Conservation (phyloP, 2,888 invertebrate genomes). For the Myopa testacea region DNA sequence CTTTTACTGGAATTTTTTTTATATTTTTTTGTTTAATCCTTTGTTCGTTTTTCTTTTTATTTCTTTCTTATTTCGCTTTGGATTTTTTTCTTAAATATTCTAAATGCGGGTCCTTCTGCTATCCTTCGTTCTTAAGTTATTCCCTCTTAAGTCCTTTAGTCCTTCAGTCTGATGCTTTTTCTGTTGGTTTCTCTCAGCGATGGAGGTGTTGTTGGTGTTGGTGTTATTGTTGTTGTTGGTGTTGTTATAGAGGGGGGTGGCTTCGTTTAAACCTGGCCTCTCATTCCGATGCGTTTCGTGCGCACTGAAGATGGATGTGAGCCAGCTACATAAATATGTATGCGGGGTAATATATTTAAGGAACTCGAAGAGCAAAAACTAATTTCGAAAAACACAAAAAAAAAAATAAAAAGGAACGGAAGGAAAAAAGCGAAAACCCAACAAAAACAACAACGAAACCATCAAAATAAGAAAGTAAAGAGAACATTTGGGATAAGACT, state of each 20-base stretch:
- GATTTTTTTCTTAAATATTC: neutral
- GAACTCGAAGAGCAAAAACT: conserved; percentile 62
- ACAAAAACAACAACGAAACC: conserved; percentile 33
- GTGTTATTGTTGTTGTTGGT: too few species aligned
- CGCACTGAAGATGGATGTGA: conserved; percentile 60
- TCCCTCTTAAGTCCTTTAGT: neutral
- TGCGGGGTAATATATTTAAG: conserved; percentile 63
- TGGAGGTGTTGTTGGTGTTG: neutral
- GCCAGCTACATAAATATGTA: conserved; percentile 64
- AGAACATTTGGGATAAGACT: conserved; percentile 26
- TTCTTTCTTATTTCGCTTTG: neutral
- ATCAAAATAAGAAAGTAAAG: conserved; percentile 27
- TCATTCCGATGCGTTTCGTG: neutral
- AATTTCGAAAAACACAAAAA: conserved; percentile 63
- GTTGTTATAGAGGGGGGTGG: neutral
- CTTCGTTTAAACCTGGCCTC: neutral
- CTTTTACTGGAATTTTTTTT: conserved; percentile 7
- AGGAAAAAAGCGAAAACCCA: conserved; percentile 5
- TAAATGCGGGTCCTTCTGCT: neutral
- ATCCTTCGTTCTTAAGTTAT: neutral
- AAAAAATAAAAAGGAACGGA: conserved; percentile 53
- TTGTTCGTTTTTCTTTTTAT: neutral
- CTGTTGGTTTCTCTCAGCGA: neutral
- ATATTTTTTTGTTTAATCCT: neutral
- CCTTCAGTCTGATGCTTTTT: conserved; percentile 7